A percentile compares a stretch with the other conserved stretches of the same genome.
Evolutionary conservation across 2,113 vertebrate species (phyloP).

Genomic region (Hemiscyllium ocellatum): DNA sequence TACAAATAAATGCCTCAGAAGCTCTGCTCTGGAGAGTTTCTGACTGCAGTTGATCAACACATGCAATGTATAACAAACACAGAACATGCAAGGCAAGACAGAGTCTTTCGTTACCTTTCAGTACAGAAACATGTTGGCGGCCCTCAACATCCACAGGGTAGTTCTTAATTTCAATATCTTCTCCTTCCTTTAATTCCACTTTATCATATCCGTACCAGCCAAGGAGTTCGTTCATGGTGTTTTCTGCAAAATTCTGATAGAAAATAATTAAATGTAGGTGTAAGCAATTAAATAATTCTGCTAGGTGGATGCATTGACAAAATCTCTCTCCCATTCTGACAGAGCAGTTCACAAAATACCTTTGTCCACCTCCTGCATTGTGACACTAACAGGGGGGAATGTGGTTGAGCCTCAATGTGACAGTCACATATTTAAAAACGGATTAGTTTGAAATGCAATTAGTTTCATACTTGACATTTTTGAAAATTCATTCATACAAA

Average conservation of each 20-base stretch:
- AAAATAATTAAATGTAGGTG: slow-evolving; percentile 61
- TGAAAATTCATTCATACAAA: neutral
- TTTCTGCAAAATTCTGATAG: slow-evolving; percentile 95
- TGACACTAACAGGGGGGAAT: too few relatives aligned
- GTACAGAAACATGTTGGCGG: slow-evolving; percentile 94
- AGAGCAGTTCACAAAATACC: neutral
- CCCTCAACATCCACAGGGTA: slow-evolving; percentile 79
- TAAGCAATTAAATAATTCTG: slow-evolving; percentile 59
- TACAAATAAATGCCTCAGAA: neutral
- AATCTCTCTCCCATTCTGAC: neutral
- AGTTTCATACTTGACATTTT: neutral
- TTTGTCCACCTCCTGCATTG: neutral
- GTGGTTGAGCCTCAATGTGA: neutral
- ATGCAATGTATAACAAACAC: neutral
- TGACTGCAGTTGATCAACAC: neutral
- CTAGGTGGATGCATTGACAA: slow-evolving; percentile 50
- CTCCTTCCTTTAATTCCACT: slow-evolving; percentile 94
- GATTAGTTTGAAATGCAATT: neutral
- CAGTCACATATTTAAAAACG: neutral
- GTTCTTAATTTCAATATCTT: slow-evolving; percentile 90
- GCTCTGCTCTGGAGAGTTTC: neutral
- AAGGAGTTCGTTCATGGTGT: slow-evolving; percentile 98
- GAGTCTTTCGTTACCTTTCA: slow-evolving; percentile 77
- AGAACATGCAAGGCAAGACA: neutral
- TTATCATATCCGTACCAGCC: slow-evolving; percentile 99